Conservation (phyloP, 2,113 vertebrate genomes). For the Oreochromis aureus region DNA sequence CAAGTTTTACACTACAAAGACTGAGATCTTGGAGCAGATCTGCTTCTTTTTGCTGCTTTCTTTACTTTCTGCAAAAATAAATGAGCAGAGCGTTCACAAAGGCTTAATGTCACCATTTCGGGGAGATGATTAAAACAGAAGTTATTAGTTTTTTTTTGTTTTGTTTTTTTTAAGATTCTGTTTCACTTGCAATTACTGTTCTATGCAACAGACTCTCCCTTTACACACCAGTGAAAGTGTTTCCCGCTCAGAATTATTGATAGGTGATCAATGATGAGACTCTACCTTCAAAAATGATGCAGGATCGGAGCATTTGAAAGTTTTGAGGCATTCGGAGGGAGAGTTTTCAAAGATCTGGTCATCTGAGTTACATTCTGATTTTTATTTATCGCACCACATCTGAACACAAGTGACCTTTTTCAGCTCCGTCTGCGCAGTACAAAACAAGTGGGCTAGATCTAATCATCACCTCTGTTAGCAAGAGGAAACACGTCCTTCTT, state of each 20-base stretch:
- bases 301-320: background rate
- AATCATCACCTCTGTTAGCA: background rate
- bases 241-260: background rate
- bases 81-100: background rate
- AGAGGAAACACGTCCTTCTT: background rate
- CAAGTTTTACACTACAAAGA: conserved; percentile 12
- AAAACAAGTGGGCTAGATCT: background rate
- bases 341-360: background rate
- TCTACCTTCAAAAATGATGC: background rate
- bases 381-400: background rate
- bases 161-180: background rate
- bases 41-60: background rate
- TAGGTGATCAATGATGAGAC: background rate
- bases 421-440: background rate
- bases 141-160: background rate
- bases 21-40: background rate
- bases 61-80: background rate
- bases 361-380: background rate
- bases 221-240: background rate
- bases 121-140: background rate
- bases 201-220: conserved; percentile 51
- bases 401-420: conserved; percentile 47
- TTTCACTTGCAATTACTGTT: background rate
- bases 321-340: background rate
- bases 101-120: background rate